These are phyloP conservation scores for Cyclophora punctaria DNA, from an alignment of 2,888 invertebrate genomes.

Conservation along the genomic window DNA sequence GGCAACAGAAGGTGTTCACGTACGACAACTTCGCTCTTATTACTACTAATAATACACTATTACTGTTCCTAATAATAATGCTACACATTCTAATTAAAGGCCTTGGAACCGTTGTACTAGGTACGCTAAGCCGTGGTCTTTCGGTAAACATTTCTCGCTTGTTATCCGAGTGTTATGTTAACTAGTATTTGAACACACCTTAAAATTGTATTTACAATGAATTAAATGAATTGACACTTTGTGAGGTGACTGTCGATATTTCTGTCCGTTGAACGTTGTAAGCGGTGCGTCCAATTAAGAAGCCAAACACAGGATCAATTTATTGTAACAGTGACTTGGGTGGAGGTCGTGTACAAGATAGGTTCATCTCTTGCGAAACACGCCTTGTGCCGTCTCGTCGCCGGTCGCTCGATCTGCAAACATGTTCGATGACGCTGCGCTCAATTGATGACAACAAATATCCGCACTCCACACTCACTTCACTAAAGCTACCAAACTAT, in stretches of 20 bases:
- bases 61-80: conserved; percentile 11
- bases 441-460: conserved; percentile 52
- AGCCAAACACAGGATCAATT: conserved; percentile 54
- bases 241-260: conserved; percentile 1
- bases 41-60: conserved; percentile 7
- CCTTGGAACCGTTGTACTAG: too few species aligned
- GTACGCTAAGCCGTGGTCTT: too few species aligned
- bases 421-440: conserved; percentile 41
- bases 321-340: conserved; percentile 59
- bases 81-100: conserved; percentile 7
- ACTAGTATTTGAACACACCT: too few species aligned
- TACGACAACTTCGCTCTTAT: conserved; percentile 10
- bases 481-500: too few species aligned
- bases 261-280: conserved; percentile 20
- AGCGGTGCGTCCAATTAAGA: conserved; percentile 47
- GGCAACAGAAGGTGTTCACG: conserved; percentile 11
- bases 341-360: conserved; percentile 32
- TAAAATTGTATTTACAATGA: too few species aligned
- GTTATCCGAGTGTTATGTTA: too few species aligned
- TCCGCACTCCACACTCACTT: conserved; percentile 20
- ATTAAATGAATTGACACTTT: too few species aligned
- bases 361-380: conserved; percentile 52
- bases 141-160: too few species aligned
- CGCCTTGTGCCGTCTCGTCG: conserved; percentile 31
- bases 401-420: conserved; percentile 26